Base-by-base conservation (phyloP, 2,113 vertebrate species). In the Himantopus leucocephalus region DNA sequence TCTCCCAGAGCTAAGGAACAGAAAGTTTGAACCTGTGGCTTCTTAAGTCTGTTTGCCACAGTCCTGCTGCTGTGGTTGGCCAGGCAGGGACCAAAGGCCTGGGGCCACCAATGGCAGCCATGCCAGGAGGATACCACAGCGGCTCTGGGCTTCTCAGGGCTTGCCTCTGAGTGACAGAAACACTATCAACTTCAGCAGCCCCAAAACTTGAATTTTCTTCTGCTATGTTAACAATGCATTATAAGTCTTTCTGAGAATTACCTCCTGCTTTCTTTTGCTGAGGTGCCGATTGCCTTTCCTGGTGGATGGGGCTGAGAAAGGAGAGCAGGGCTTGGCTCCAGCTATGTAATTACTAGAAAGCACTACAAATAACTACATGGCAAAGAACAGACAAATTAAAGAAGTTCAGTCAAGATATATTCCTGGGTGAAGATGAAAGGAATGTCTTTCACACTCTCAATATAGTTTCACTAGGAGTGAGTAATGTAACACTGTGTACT, bases 401-500 rank as follows among this genome's bases (percentile, higher is more conserved):
- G 70, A 78, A 91, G 89, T 60, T 80, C 71, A 82, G 62, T 92
- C 59, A 66, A 95, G 94, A 66, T 8, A 0, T 58, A 85, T 94
- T 95, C 63, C 74, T 94, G 53, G 53, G 80, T 91, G 87, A 87
- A 41, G 73, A 84, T 73, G 53, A 84, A 84, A 87, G 94, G 50
- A 70, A 62, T 63, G 63, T 85, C 91, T 95, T 95, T 95, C 94
- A 76, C 68, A 68, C 77, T 82, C 84, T 66, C 92, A 85, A 87
- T 88, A 87, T 79, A 96, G 84, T 90, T 75, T 87, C 94, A 96
- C 89, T 95, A 93, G 83, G 88, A 81, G 60, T 78, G 83, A 95
- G 84, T 91, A 94, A 95, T 82, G 73, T 81, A 78, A 58, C 71
- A 8, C 84, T 24, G 16, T 85, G 47, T 37, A 34, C 18, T 79